Evolutionary conservation across 2,797 vertebrate genomes (phyloP).

Genomic region (Cuniculus paca): DNA sequence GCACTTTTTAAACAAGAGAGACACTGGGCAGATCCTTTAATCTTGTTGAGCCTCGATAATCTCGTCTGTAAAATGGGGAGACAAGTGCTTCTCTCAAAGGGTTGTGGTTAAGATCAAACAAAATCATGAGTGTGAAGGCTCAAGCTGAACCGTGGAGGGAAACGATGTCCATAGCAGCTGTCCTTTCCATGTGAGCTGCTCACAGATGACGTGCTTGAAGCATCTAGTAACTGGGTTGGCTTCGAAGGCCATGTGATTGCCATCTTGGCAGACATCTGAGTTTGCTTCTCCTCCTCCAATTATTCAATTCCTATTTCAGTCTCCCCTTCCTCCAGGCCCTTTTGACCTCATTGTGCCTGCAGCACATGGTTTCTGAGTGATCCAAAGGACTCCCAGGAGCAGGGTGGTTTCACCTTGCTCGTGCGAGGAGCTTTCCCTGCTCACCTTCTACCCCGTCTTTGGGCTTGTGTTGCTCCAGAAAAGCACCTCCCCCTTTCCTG

Average conservation of each 20-base stretch:
- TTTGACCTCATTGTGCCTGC: background rate
- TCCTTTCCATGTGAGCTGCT: background rate
- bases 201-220: background rate
- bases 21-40: constrained; percentile 55
- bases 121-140: background rate
- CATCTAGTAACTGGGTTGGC: background rate
- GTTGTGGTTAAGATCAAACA: constrained; percentile 54
- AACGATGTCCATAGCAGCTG: background rate
- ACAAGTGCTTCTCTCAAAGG: background rate
- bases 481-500: background rate
- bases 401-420: background rate
- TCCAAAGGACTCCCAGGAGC: background rate
- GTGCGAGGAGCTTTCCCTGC: background rate
- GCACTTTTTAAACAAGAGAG: background rate
- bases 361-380: background rate
- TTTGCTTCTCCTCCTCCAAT: background rate
- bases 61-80: constrained; percentile 49
- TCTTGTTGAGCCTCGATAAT: background rate
- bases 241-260: background rate
- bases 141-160: background rate
- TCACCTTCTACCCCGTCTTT: background rate
- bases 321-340: background rate
- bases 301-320: background rate
- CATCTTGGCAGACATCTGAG: background rate
- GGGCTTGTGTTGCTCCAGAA: background rate